Percentiles rank a stretch among this genome's conserved stretches.
Evolutionary conservation across 2,797 vertebrate genomes (phyloP).

Genomic region (Typhlichthys subterraneus): DNA sequence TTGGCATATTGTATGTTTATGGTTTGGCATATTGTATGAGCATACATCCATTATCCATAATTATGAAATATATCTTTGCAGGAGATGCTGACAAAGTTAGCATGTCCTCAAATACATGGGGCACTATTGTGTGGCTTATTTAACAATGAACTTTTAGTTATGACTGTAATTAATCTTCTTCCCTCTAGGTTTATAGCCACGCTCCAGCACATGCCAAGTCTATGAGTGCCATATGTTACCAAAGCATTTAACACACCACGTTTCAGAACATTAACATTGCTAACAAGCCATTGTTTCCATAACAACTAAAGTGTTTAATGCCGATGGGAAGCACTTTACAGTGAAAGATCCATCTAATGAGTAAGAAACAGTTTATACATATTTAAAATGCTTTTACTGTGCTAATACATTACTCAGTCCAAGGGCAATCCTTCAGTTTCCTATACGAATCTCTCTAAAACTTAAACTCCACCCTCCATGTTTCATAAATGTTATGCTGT

Average conservation of each 20-base stretch:
- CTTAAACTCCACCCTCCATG: neutral
- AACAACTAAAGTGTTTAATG: conserved; percentile 30
- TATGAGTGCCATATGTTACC: conserved; percentile 13
- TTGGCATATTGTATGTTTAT: conserved; percentile 22
- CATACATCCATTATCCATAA: conserved; percentile 28
- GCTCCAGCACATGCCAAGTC: conserved; percentile 7
- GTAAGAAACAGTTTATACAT: conserved; percentile 21
- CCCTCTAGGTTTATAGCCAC: conserved; percentile 8
- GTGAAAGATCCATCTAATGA: conserved; percentile 31
- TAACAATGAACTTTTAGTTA: conserved; percentile 27
- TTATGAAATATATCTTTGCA: conserved; percentile 44
- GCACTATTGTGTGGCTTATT: conserved; percentile 20
- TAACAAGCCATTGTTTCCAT: conserved; percentile 38
- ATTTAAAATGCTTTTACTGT: conserved; percentile 16
- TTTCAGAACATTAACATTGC: conserved; percentile 17
- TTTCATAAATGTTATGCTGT: neutral
- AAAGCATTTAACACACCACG: conserved; percentile 2
- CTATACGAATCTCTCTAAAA: neutral
- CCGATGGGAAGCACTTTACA: conserved; percentile 21
- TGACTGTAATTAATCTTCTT: conserved; percentile 17
- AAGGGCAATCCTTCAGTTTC: conserved; percentile 12
- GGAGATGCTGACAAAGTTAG: conserved; percentile 31
- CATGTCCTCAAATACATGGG: conserved; percentile 29
- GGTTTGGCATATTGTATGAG: conserved; percentile 21
- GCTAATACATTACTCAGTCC: conserved; percentile 28